Conservation (phyloP, 2,113 vertebrate species). For the Fregata magnificens region DNA sequence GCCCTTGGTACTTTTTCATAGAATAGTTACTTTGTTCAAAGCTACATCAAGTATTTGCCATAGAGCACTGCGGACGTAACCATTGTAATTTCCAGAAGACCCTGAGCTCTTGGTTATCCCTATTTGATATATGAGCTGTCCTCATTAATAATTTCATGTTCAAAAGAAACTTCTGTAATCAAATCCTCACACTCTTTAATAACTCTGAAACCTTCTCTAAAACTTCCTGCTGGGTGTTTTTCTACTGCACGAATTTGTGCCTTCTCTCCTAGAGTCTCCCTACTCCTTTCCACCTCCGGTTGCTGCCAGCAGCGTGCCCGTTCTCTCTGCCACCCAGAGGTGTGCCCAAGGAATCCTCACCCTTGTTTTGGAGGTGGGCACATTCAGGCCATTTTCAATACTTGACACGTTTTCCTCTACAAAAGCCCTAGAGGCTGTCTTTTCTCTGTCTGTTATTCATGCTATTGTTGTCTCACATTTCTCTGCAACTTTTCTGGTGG, state of each 20-base stretch:
- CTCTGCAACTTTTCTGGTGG: neutral
- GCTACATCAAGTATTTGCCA: neutral
- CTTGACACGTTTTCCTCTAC: neutral
- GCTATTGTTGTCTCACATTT: neutral
- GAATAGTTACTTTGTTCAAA: neutral
- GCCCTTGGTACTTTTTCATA: neutral
- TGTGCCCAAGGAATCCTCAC: neutral
- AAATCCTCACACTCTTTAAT: neutral
- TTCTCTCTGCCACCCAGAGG: neutral
- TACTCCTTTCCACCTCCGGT: neutral
- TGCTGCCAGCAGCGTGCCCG: neutral
- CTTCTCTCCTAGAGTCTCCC: neutral
- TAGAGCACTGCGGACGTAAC: neutral
- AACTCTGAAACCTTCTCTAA: neutral
- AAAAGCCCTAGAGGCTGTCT: neutral
- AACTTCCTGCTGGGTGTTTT: neutral
- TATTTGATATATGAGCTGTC: neutral
- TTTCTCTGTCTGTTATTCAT: neutral
- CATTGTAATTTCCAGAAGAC: neutral
- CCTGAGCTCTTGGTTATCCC: neutral
- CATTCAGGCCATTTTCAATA: neutral
- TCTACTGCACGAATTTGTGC: neutral
- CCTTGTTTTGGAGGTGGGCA: neutral
- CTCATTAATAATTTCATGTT: neutral
- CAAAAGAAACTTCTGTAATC: neutral